Base-by-base conservation (phyloP, 2,888 invertebrate species). In the Hipparchia sbordonii region DNA sequence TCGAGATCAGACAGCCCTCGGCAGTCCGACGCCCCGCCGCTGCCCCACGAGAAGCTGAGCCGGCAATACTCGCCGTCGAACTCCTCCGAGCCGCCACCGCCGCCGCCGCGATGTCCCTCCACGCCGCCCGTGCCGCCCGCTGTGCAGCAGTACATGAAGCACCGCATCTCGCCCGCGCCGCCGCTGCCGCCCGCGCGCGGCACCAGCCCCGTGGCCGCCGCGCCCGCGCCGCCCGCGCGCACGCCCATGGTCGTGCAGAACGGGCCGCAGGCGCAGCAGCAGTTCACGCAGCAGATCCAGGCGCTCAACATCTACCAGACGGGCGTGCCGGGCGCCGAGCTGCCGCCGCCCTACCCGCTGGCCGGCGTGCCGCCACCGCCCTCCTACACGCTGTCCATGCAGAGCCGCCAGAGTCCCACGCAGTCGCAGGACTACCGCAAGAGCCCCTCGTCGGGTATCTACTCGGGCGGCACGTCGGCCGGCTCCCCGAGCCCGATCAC, bases 1-100 rank as follows among this genome's bases (percentile, higher is more conserved):
- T 97, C 97, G 62, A 95, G 98, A 71, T 98, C 98, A 6, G 98
- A 98, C 85, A 98, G 97, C 87, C 98, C 98, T 13, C 96, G 98
- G 78, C 94, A 96, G 78, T 89, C 95, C 10, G 96, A 96, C 78
- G 89, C 87, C 66, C 90, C 90, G 60, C 89, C 90, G 46, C 95
- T 97, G 83, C 95, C 96, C 63, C 96, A 96, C 80, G 93, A 93
- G 79, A 93, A 93, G 77, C 92, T 97, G 59, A 95, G 95, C 78
- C 94, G 97, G 68, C 96, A 96, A 82, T 97, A 97, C 85, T 96
- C 96, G 72, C 96, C 96, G 8, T 96, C 95, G 63, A 94, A 94
- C 76, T 92, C 90, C 81, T 87, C 95, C 72, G 94, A 94, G 72
- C 96, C 97, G 1, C 96, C 97, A 66, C 97, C 96, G 73, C 96